Evolutionary conservation across 2,113 vertebrate genomes (phyloP).

Genomic region (Choloepus hoffmanni): DNA sequence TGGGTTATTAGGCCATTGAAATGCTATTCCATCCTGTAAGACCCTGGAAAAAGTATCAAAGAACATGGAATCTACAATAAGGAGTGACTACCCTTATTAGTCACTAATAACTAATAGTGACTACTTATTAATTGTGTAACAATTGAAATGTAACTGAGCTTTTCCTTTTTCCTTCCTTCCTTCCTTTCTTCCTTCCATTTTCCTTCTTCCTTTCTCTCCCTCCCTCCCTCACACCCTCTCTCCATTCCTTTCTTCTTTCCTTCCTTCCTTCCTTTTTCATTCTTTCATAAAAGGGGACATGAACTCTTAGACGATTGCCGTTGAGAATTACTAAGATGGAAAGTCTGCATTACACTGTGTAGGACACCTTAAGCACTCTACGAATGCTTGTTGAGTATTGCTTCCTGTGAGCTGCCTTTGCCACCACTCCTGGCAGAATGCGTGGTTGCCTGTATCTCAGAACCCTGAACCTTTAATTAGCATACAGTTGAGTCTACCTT

Average conservation of each 20-base stretch:
- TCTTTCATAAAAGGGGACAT: neutral
- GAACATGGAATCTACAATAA: neutral
- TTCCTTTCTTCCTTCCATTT: neutral
- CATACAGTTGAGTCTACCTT: neutral
- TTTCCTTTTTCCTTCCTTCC: too few relatives aligned
- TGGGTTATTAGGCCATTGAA: neutral
- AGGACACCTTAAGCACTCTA: too few relatives aligned
- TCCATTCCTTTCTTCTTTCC: rapidly evolving
- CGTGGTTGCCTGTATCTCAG: neutral
- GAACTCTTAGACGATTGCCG: too few relatives aligned
- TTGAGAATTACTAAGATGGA: neutral
- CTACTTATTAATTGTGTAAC: neutral
- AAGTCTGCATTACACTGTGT: rapidly evolving
- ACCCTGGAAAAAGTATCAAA: neutral
- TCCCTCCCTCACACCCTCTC: rapidly evolving
- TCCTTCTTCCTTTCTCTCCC: neutral
- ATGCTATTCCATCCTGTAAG: neutral
- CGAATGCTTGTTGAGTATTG: neutral
- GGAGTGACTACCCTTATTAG: neutral
- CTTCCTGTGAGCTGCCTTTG: too few relatives aligned
- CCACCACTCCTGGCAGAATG: neutral
- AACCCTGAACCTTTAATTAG: neutral
- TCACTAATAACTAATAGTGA: too few relatives aligned
- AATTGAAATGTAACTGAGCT: neutral
- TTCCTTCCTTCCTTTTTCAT: neutral